Percentiles rank a stretch among this genome's conserved stretches.
Evolutionary conservation across 2,888 invertebrate genomes (phyloP).

Genomic region (Phrixothrix hirtus): DNA sequence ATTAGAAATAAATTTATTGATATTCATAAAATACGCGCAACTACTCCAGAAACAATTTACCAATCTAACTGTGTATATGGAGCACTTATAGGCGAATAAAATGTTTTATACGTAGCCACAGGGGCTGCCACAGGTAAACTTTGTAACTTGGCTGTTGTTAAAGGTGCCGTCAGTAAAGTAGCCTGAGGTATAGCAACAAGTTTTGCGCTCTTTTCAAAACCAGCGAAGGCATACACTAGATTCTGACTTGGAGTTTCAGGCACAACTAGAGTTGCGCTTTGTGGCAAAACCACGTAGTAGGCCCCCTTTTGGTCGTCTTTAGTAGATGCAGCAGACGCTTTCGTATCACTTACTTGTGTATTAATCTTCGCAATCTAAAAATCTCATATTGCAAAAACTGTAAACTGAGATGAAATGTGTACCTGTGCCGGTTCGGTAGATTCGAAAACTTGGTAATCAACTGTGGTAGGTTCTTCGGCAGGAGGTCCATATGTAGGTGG

Average conservation of each 20-base stretch:
- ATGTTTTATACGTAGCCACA: constrained; percentile 20
- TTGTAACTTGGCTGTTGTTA: constrained; percentile 31
- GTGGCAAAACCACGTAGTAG: constrained; percentile 29
- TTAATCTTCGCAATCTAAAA: constrained; percentile 43
- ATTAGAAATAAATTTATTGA: too few relatives aligned
- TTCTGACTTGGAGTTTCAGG: constrained; percentile 43
- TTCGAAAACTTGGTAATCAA: constrained; percentile 15
- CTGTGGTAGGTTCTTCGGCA: constrained; percentile 46
- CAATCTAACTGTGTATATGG: constrained; percentile 10
- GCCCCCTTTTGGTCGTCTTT: constrained; percentile 12
- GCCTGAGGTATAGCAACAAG: constrained; percentile 34
- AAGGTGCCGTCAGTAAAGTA: constrained; percentile 20
- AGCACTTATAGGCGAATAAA: constrained; percentile 20
- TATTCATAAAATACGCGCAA: too few relatives aligned
- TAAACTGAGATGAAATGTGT: constrained; percentile 24
- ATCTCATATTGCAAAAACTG: constrained; percentile 21
- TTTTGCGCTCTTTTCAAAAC: constrained; percentile 32
- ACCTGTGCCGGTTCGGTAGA: constrained; percentile 28
- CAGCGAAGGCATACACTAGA: constrained; percentile 40
- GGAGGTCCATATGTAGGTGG: constrained; percentile 46
- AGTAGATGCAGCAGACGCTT: constrained; percentile 9
- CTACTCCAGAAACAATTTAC: too few relatives aligned
- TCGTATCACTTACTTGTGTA: constrained; percentile 1
- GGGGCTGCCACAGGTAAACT: constrained; percentile 33
- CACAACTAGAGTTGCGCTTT: constrained; percentile 10